Conservation (phyloP, 2,797 vertebrate species). For the Prionace glauca region DNA sequence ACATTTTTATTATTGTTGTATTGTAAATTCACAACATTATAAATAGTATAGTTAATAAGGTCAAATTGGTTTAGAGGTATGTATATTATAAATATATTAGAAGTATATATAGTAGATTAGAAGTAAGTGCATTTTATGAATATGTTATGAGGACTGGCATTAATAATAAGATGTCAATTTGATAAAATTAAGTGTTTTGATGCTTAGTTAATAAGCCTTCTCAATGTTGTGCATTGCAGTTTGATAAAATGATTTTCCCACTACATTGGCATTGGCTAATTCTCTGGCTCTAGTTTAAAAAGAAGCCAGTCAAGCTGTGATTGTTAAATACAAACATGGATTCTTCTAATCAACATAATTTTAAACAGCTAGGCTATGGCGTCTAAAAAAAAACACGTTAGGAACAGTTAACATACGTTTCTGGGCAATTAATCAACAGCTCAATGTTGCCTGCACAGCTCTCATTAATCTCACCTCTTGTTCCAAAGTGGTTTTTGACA, state of each 20-base stretch:
- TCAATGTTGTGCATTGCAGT: background rate
- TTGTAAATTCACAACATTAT: background rate
- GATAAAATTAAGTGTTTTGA: background rate
- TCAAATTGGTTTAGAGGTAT: background rate
- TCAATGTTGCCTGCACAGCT: background rate
- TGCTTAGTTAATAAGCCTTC: background rate
- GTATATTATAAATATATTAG: background rate
- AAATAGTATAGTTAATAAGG: background rate
- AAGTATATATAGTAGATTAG: background rate
- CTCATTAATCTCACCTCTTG: background rate
- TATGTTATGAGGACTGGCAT: background rate
- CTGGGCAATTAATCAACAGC: background rate
- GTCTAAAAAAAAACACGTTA: background rate
- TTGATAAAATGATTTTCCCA: background rate
- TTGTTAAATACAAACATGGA: background rate
- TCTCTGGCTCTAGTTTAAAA: background rate
- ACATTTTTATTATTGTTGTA: background rate
- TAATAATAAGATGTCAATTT: background rate
- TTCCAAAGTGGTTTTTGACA: slow-evolving; percentile 8
- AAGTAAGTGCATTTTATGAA: background rate
- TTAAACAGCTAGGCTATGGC: background rate
- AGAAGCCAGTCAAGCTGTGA: background rate
- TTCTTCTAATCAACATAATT: background rate
- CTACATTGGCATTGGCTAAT: too few relatives aligned
- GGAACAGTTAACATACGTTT: background rate